Evolutionary conservation across 2,797 vertebrate genomes (phyloP), one percentile per base, ranked within the genome.

Genomic region (Labroides dimidiatus): DNA sequence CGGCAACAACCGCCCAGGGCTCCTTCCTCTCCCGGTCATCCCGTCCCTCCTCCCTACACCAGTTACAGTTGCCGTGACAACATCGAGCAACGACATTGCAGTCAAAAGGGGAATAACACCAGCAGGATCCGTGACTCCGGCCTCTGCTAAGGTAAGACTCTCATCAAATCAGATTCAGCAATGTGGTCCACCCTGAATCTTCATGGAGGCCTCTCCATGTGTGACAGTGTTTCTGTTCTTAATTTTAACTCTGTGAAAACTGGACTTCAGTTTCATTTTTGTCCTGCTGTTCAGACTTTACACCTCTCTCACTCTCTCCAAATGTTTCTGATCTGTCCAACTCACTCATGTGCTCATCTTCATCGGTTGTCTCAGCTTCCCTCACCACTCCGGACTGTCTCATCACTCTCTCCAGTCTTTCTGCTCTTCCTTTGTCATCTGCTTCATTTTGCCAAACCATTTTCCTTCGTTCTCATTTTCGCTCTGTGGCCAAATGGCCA

Each of bases 21-120:
- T 99, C 77, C 94, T 99, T 63, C 97, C 98, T 0, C 94, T 99
- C 78, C 98, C 97, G 9, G 95, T 97, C 61, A 97, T 96, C 69
- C 96, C 97, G 43, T 95, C 98, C 55, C 96, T 97, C 64, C 94
- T 99, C 27, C 95, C 97, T 78, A 94, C 95, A 0, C 96, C 98
- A 0, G 95, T 94, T 78, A 95, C 96, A 53, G 95, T 95, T 23
- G 89, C 96, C 64, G 96, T 96, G 89, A 98, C 96, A 67, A 96
- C 96, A 0, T 95, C 95, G 74, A 95, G 91, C 90, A 86, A 91
- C 1, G 97, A 99, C 58, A 94, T 94, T 72, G 94, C 91, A 83
- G 94, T 94, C 42, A 98, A 96, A 86, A 95, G 93, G 70, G 95
- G 76, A 77, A 90, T 92, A 85, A 58, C 92, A 78, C 92, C 91